Evolutionary conservation across 2,797 vertebrate species (phyloP).

Genomic region (Enteromius radiatus): DNA sequence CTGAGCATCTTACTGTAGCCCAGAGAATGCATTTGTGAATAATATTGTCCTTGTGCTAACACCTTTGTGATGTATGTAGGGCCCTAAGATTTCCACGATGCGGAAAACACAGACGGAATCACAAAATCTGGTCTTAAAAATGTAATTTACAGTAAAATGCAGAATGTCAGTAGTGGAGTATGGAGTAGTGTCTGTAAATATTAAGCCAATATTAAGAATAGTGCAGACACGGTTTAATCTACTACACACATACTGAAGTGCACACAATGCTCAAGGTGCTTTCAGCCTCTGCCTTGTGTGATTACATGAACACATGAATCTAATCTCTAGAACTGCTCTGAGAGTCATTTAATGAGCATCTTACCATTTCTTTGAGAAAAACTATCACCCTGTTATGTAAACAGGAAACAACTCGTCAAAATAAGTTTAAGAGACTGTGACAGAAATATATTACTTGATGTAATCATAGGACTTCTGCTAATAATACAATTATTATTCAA

Average conservation of each 20-base stretch:
- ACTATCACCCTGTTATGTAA: neutral
- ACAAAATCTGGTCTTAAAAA: neutral
- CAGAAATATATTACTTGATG: neutral
- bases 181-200: neutral
- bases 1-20: constrained; percentile 43
- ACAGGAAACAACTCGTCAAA: neutral
- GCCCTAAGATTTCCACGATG: neutral
- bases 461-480: neutral
- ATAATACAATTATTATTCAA: neutral
- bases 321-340: neutral
- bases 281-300: neutral
- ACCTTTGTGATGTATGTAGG: neutral
- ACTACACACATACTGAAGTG: neutral
- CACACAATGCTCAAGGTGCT: neutral
- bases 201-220: neutral
- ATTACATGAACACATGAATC: neutral
- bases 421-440: neutral
- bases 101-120: neutral
- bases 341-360: neutral
- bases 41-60: constrained; percentile 2
- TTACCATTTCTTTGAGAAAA: neutral
- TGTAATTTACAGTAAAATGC: neutral
- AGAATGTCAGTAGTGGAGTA: neutral
- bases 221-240: too few species aligned
- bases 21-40: constrained; percentile 47